Evolutionary conservation across 2,888 invertebrate genomes (phyloP), one percentile per base, ranked within the genome.

Genomic region (Diaphora mendica): DNA sequence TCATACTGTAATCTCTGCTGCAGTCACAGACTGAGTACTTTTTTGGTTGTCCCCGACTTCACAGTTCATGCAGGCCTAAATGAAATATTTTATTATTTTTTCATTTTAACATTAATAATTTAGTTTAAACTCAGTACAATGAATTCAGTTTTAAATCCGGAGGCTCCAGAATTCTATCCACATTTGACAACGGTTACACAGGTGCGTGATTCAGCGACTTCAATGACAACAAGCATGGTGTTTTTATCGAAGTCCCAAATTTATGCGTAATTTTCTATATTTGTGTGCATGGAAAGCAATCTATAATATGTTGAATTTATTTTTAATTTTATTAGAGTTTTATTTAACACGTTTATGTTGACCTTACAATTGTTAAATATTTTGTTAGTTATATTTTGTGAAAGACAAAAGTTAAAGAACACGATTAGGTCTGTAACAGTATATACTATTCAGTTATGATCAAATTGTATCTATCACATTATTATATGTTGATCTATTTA

Each of bases 141-240:
- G 94, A 90, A 91, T 87, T 94, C 92, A 55, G 86, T 84, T 77
- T 85, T 94, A 76, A 94, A 94, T 86, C 94, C 94, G 3, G 94
- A 94, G 79, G 94, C 94, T 72, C 93, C 94, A 55, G 94, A 94
- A 79, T 94, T 94, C 84, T 88, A 90, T 79, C 93, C 94, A 65
- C 86, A 91, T 79, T 84, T 93, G 68, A 89, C 87, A 79, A 85
- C 90, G 77, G 87, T 90, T 17, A 90, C 93, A 72, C 87, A 93
- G 92, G 94, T 94, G 81, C 71, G 91, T 89, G 84, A 85, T 85
- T 85, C 82, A 81, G 81, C 81, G 75, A 79, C 77, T 82, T 81
- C 77, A 82, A 79, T 84, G 86, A 86, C 86, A 90, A 88, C 82
- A 83, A 85, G 86, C 92, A 92, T 90, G 91, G 71, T 91, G 88